Evolutionary conservation across 2,888 invertebrate species (phyloP), one percentile per base, ranked within the genome.

Genomic region (Oxytorus armatus): DNA sequence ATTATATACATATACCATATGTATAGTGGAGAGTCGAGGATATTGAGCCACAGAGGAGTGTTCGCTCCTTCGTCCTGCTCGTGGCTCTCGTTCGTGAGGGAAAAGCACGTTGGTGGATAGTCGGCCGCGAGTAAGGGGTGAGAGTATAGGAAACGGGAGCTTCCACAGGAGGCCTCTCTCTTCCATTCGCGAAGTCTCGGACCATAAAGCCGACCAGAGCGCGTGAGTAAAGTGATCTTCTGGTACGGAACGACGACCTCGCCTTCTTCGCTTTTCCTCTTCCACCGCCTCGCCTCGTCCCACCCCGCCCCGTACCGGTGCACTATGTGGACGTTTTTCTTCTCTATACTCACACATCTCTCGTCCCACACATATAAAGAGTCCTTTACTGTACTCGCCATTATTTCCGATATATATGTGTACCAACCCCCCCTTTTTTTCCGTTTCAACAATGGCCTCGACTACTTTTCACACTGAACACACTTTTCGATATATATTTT

Each of bases 151-250:
- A 81, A 83, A 77, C 81, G 29, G 83, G 80, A 83, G 83, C 81
- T 85, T 84, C 84, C 85, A 84, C n/a, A 79, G 85, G 86, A 63
- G 39, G 55, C 29, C 51, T 53, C 39, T 51, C 77, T 78, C 81
- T 65, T 78, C 77, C 78, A 80, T 81, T 85, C 83, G 79, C 83
- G 69, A 82, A 85, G 86, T 87, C 86, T 84, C 87, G 88, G 84
- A 85, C 87, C 88, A 86, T 87, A 87, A 87, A 88, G 81, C 85
- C 85, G 85, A 84, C 83, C 86, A 87, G 85, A 83, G 85, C 86
- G 87, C 87, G 86, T 86, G 86, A 86, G 87, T 85, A 86, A 88
- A 88, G 85, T 85, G 86, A 84, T 86, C 85, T 85, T 86, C 84
- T 85, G 82, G 84, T 83, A 86, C 83, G 85, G 84, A 88, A 87